Base-by-base conservation (phyloP, 2,888 invertebrate species). In the Andrena haemorrhoa region DNA sequence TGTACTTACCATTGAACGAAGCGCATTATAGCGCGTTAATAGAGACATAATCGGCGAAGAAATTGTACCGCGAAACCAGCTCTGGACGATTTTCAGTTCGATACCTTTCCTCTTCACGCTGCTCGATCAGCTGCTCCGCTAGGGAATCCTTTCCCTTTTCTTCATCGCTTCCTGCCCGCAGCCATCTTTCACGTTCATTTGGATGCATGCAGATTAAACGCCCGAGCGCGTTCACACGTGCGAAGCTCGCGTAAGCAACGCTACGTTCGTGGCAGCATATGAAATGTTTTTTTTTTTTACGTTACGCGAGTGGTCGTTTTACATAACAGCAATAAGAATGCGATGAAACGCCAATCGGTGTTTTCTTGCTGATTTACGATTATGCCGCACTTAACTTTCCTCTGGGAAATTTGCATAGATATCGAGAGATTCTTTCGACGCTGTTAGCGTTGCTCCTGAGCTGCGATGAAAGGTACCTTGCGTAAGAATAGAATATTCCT, bases 121-220 rank as follows among this genome's bases (percentile, higher is more conserved):
- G 26, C 64, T 49, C 79, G 71, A 76, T 75, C 79, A 63, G 51
- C 31, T 58, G 66, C 53, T 71, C 53, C 16, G 63, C 49, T 73
- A 63, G 64, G 29, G 71, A 31, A 82, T 82, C 88, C 81, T 88
- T 87, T 87, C 86, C 81, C 87, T 86, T 87, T 84, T 81, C 79
- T 58, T 86, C 75, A 31, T n/a, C 72, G 81, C 68, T 82, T 82
- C 82, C 82, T 82, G 75, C 68, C 63, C 71, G 47, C 47, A 10
- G 49, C 63, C 58, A 49, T 75, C 86, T 77, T 86, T 83, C 80
- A 77, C 86, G 60, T 78, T 53, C 85, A 83, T 79, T 82, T 73
- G 60, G 64, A 73, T 79, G 75, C 53, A 72, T 85, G 41, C 77
- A 75, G 69, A 88, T 82, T 86, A 83, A 83, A 71, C 66, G 58